Conservation (phyloP, 2,888 invertebrate species). For the Laothoe populi region DNA sequence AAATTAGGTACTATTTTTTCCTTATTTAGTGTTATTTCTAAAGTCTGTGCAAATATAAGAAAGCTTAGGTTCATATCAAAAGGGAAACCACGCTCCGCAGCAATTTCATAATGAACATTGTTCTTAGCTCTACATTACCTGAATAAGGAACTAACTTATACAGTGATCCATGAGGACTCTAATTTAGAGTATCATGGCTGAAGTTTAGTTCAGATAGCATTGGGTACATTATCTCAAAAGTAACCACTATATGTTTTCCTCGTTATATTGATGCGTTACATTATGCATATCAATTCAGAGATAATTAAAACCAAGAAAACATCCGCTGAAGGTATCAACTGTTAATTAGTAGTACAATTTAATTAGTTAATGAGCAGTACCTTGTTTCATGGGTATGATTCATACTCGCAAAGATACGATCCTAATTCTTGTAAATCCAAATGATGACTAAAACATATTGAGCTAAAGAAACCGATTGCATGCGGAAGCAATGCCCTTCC, state of each 20-base stretch:
- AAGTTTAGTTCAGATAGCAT: background rate
- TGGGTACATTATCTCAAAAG: background rate
- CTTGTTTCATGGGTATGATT: background rate
- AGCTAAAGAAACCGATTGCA: constrained; percentile 38
- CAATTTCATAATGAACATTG: no score
- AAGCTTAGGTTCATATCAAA: background rate
- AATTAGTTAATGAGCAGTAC: no score
- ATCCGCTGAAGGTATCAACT: background rate
- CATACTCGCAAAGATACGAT: background rate
- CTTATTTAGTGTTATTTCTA: no score
- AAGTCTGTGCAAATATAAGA: no score
- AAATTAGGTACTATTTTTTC: background rate
- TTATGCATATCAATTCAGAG: constrained; percentile 9
- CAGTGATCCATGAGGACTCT: background rate
- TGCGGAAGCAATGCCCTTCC: constrained; percentile 54
- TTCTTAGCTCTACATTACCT: background rate
- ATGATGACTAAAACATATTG: constrained; percentile 4
- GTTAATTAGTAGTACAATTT: background rate
- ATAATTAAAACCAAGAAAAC: constrained; percentile 13
- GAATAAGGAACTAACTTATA: background rate
- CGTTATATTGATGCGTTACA: background rate
- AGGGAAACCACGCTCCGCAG: background rate
- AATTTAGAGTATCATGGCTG: background rate
- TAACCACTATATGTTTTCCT: background rate
- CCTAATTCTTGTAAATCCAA: background rate